Evolutionary conservation across 2,113 vertebrate species (phyloP), one percentile per base, ranked within the genome.

Genomic region (Toxotes chatareus): DNA sequence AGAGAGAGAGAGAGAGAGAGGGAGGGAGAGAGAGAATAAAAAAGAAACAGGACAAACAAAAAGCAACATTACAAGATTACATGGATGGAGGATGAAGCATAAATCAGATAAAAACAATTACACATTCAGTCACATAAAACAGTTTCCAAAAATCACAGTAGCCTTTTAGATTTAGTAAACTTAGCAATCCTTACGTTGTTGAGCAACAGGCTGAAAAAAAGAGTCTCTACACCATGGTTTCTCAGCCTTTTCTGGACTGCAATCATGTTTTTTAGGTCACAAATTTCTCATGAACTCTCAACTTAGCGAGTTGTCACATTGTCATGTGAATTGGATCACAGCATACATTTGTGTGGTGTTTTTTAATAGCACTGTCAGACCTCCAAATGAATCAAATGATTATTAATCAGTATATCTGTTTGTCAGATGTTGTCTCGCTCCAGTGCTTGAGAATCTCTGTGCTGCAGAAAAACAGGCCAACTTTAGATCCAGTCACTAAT

Each of bases 211-310:
- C 64, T 21, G 12, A 70, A 63, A 59, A 27, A 51, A 6, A 60
- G 60, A 13, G 4, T 64, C 38, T 64, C 38, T 3, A 5, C 4
- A 21, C 4, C 42, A 65, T 5, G 1, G 21, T 57, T 76, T 80
- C 60, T 84, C 69, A 72, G 61, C 68, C 23, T 67, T 74, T 44
- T 73, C 42, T 62, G 79, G 73, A 51, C 23, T 9, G 16, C 60
- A 62, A 55, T 17, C 53, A n/a, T 51, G 3, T n/a, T 56, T 76
- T 38, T 65, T 31, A 46, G 75, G 66, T 42, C 83, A 49, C 31
- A 59, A 0, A 44, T 42, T 89, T 89, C 85, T 73, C 83, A 89
- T 80, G 78, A 82, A 74, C 77, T 79, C 68, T 49, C n/a, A 74
- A 49, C 32, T 47, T 9, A 53, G 21, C 5, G 12, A 55, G 38